These are phyloP conservation scores for Lottia scabra DNA, from an alignment of 2,888 invertebrate species.

Conservation along the genomic window DNA sequence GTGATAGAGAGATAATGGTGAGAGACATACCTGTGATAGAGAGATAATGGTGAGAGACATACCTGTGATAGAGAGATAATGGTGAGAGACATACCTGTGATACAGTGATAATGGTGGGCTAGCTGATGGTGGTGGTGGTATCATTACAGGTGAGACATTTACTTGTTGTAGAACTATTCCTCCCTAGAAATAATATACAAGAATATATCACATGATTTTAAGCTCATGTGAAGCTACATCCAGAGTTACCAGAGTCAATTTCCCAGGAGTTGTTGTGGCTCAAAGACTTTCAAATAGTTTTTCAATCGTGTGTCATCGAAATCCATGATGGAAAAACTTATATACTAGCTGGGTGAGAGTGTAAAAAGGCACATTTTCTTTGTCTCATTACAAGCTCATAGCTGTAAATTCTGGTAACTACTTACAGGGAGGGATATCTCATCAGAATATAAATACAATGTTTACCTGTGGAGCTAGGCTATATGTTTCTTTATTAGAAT, in stretches of 20 bases:
- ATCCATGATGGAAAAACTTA: background rate
- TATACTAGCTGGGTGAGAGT: background rate
- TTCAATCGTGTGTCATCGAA: background rate
- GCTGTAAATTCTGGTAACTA: no score
- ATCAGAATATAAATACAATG: background rate
- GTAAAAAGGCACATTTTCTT: background rate
- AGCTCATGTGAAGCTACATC: no score
- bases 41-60: conserved; percentile 27
- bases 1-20: conserved; percentile 26
- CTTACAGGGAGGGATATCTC: no score
- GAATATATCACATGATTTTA: no score
- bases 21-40: conserved; percentile 11
- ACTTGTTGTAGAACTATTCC: conserved; percentile 33
- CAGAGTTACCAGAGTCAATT: background rate
- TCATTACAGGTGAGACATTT: conserved; percentile 27
- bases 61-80: conserved; percentile 20
- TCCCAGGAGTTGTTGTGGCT: background rate
- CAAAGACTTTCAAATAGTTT: background rate
- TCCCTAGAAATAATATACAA: conserved; percentile 30
- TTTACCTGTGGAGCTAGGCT: conserved; percentile 53
- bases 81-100: conserved; percentile 19
- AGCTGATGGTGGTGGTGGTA: conserved; percentile 36
- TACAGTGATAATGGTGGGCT: conserved; percentile 31
- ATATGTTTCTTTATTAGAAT: conserved; percentile 54
- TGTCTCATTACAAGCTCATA: background rate